Evolutionary conservation across 2,113 vertebrate species (phyloP), one percentile per base, ranked within the genome.

Genomic region (Paradoxurus hermaphroditus): DNA sequence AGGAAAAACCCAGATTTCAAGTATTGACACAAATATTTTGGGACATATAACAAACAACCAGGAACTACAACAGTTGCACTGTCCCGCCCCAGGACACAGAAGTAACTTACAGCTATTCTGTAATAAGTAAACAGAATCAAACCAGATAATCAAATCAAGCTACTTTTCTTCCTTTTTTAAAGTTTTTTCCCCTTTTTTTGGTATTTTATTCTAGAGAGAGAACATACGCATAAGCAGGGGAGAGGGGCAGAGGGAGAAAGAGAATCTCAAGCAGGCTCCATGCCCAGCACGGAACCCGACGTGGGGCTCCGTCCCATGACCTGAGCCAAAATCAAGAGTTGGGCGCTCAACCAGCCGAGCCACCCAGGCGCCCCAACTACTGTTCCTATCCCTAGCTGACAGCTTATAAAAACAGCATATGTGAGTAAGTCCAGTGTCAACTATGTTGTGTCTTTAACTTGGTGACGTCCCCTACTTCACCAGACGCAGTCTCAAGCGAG

Each of bases 401-500:
- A 21, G 7, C 7, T 81, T 21, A 1, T 44, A 34, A 46, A 70
- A 59, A 19, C 12, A 5, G 3, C 4, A 11, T 3, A 1, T 39
- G 62, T 29, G 5, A 19, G 19, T 68, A 34, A 36, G 21, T 39
- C 25, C 36, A 2, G 12, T 5, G 12, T 19, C 29, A 0, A 8
- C n/a, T 18, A 4, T 11, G 15, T 3, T 53, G 27, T 16, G 1
- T 44, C 41, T 86, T 0, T 29, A 46, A 78, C 89, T 29, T 1
- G 4, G 3, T 59, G 21, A 1, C n/a, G 0, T 53, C 39, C 51
- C 36, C 0, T 88, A 5, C 96, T 65, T 98, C 97, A 15, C 4
- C 98, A 99, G 99, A 95, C 95, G 23, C 97, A 98, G 36, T 90
- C 98, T 31, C 99, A 99, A 31, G 97, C 98, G 11, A 98, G 94